Percentiles rank a stretch among this genome's conserved stretches.
These are phyloP conservation scores for Helobdella robusta DNA, from an alignment of 2,888 invertebrate species.

Conservation along the genomic window DNA sequence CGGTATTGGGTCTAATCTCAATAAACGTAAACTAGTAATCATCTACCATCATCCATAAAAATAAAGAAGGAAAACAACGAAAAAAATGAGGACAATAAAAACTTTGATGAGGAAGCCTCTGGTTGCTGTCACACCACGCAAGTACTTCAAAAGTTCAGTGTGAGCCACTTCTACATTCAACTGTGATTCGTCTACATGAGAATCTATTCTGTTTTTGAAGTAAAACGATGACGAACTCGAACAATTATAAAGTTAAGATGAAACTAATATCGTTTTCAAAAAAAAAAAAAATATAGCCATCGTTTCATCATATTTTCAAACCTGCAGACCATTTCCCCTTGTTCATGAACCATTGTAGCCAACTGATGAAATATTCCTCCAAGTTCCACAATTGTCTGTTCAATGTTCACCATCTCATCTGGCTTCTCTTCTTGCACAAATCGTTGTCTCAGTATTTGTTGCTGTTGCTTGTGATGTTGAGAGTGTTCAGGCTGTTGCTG, in stretches of 20 bases:
- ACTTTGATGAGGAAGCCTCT: constrained; percentile 24
- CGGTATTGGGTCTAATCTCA: no score
- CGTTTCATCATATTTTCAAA: not conserved
- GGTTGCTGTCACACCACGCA: constrained; percentile 1
- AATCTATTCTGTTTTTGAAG: constrained; percentile 19
- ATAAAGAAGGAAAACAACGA: constrained; percentile 20
- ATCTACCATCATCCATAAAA: constrained; percentile 8
- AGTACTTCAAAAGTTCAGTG: constrained; percentile 23
- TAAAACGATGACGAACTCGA: not conserved
- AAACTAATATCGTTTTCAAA: not conserved
- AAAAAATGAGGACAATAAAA: constrained; percentile 19
- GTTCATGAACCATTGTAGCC: constrained; percentile 26
- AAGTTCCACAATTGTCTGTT: constrained; percentile 28
- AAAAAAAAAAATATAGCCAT: not conserved
- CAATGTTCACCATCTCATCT: constrained; percentile 21
- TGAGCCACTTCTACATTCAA: constrained; percentile 25
- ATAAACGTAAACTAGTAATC: no score
- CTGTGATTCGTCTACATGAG: constrained; percentile 12
- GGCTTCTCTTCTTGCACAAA: constrained; percentile 12
- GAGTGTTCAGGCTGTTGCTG: no score
- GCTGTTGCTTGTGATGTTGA: no score
- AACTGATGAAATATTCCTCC: constrained; percentile 28
- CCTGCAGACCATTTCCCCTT: constrained; percentile 26
- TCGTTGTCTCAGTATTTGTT: constrained; percentile 14
- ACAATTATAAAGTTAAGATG: not conserved